Conservation (phyloP, 92 coral and sea anemone species). For the Montipora capitata region DNA sequence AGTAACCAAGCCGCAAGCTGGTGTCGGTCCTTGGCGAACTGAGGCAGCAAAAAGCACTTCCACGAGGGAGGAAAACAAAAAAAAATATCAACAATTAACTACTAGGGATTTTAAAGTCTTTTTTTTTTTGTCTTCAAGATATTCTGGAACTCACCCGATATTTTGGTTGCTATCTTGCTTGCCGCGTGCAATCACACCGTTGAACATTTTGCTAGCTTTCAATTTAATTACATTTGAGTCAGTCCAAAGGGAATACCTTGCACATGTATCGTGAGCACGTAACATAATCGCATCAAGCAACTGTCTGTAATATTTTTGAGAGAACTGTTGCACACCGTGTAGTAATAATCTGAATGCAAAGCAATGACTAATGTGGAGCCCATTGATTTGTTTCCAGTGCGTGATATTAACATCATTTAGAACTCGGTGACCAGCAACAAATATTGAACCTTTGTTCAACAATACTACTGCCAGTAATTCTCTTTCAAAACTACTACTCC, state of each 20-base stretch:
- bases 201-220: too few species aligned
- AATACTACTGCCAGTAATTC: too few species aligned
- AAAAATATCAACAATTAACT: conserved; percentile 13
- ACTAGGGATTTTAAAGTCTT: conserved; percentile 1
- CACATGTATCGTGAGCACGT: neutral
- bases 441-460: too few species aligned
- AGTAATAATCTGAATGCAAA: neutral
- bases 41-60: neutral
- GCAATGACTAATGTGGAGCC: too few species aligned
- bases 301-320: neutral
- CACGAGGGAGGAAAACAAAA: neutral
- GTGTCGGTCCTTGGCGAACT: neutral
- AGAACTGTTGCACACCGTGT: neutral
- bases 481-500: too few species aligned
- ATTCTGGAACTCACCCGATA: neutral
- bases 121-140: neutral
- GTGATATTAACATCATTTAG: too few species aligned
- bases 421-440: too few species aligned
- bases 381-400: too few species aligned
- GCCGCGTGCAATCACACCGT: too few species aligned
- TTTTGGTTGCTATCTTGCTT: neutral
- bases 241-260: neutral
- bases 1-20: conserved; percentile 48
- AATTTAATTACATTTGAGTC: neutral
- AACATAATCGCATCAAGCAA: neutral